A percentile compares a stretch with the other conserved stretches of the same genome.
Evolutionary conservation across 1,140 invertebrate genomes (phyloP).

Genomic region (Oryctes rhinoceros): DNA sequence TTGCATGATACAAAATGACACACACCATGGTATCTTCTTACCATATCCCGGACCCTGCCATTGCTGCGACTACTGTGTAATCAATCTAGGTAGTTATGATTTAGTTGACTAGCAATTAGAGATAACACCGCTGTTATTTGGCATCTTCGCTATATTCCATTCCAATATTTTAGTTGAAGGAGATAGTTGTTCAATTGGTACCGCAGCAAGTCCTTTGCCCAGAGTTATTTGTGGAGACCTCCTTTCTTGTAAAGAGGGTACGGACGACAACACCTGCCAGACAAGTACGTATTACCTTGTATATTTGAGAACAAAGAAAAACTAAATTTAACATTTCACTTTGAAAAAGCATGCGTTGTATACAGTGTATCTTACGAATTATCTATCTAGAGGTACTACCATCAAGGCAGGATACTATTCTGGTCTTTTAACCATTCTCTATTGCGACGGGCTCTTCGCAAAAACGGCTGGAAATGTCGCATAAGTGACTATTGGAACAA

Average conservation of each 20-base stretch:
- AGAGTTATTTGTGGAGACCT: conserved; percentile 60
- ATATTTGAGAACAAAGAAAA: too few species aligned
- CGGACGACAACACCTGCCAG: neutral
- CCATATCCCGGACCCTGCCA: conserved; percentile 66
- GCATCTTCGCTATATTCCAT: neutral
- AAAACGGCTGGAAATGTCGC: too few species aligned
- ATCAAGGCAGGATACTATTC: too few species aligned
- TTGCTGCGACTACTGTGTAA: conserved; percentile 67
- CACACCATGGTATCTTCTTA: conserved; percentile 62
- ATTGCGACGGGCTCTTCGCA: too few species aligned
- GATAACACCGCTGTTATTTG: neutral
- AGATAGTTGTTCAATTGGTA: conserved; percentile 58
- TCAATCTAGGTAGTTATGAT: conserved; percentile 59
- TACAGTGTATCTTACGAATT: too few species aligned
- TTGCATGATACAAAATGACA: conserved; percentile 63
- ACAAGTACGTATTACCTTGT: neutral
- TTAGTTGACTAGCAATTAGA: neutral
- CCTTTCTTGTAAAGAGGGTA: conserved; percentile 53
- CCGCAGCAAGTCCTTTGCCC: conserved; percentile 53
- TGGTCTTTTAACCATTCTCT: too few species aligned
- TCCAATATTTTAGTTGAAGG: conserved; percentile 52
- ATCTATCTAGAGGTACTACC: too few species aligned
- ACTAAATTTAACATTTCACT: too few species aligned
- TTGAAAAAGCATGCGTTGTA: too few species aligned
- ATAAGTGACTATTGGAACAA: too few species aligned